These are phyloP conservation scores for Patella ulyssiponensis DNA, from an alignment of 2,888 invertebrate species.

Conservation along the genomic window DNA sequence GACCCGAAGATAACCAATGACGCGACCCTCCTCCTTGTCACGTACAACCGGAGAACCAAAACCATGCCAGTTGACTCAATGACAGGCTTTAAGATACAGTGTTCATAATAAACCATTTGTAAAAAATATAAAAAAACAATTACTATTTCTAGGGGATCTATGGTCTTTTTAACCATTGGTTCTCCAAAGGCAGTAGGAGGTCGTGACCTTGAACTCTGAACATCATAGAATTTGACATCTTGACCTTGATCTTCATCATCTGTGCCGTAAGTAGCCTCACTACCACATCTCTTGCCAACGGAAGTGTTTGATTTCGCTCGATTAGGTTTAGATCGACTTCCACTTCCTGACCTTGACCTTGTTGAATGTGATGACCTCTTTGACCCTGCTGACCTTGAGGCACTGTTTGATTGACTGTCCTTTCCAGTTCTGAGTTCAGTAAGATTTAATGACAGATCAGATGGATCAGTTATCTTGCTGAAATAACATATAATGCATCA, in stretches of 20 bases:
- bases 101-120: too few species aligned
- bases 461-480: too few species aligned
- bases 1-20: too few species aligned
- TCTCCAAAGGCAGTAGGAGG: background rate
- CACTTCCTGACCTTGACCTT: slow-evolving; percentile 1
- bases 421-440: background rate
- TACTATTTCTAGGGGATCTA: slow-evolving; percentile 50
- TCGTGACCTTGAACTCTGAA: background rate
- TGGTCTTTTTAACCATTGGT: slow-evolving; percentile 28
- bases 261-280: background rate
- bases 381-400: background rate
- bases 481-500: too few species aligned
- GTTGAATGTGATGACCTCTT: slow-evolving; percentile 16
- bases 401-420: background rate
- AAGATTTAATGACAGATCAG: background rate
- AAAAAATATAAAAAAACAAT: slow-evolving; percentile 15
- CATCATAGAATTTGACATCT: slow-evolving; percentile 24
- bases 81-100: too few species aligned
- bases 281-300: background rate
- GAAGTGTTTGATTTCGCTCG: background rate
- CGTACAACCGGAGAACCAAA: too few species aligned
- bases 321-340: slow-evolving; percentile 7
- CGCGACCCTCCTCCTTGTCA: too few species aligned
- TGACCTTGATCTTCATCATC: slow-evolving; percentile 18
- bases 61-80: too few species aligned